Evolutionary conservation across 2,797 vertebrate species (phyloP), one percentile per base, ranked within the genome.

Genomic region (Acrossocheilus fasciatus): DNA sequence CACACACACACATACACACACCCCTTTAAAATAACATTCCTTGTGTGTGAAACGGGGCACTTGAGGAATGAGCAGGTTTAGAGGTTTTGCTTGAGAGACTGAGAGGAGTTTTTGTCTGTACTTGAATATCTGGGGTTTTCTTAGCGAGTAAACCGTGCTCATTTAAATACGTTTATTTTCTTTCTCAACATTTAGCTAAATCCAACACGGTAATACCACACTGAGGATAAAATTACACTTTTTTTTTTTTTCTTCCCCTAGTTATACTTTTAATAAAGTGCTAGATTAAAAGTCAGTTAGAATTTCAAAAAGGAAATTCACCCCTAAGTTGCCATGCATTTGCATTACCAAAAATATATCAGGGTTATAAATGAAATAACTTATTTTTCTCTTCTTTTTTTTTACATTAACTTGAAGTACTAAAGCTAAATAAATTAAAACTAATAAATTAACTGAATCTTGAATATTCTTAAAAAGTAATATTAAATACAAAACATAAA

Each of bases 81-180:
- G 69, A 57, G 47, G 2, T 64, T 75, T 86, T 47, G 17, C 34
- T 34, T 39, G 43, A 82, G 77, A 86, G 79, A 81, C 70, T 82
- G 62, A 77, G 72, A 59, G 79, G 41, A 72, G 12, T 75, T 72
- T 64, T 45, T 74, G 82, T 86, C 54, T 47, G 50, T 59, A 30
- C 73, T 72, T 81, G 76, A 54, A 87, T 36, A 66, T 77, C n/a
- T 84, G 82, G 74, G 77, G 47, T 52, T 86, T 54, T 82, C 14
- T 17, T 47, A 83, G n/a, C 6, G 20, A 57, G 52, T 62, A 23
- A 77, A 26, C 50, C 17, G 17, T 34, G 59, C 66, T 39, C 74
- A 84, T 70, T 70, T 18, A 70, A 83, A 68, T 81, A n/a, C 23
- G 6, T 72, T n/a, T 59, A 10, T 64, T 86, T 88, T 82, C 54